These are phyloP conservation scores for Torymus aiolomorphi DNA, from an alignment of 2,888 invertebrate genomes.

Conservation along the genomic window DNA sequence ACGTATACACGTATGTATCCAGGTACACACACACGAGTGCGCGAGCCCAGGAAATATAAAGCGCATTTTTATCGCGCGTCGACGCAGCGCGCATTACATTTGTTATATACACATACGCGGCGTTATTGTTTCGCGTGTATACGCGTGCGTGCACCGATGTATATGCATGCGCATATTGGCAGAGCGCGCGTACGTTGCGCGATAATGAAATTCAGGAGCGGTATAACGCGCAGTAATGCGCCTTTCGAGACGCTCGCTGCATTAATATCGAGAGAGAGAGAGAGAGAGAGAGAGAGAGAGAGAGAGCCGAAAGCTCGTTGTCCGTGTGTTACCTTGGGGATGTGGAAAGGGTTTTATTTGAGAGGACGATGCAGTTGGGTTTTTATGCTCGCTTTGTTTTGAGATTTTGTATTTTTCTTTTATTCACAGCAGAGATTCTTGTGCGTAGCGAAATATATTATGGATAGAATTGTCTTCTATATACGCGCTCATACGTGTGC, in stretches of 20 bases:
- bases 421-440: too few relatives aligned
- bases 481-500: too few relatives aligned
- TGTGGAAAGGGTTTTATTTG: too few relatives aligned
- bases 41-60: conserved; percentile 30
- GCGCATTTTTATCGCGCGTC: conserved; percentile 21
- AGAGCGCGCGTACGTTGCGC: conserved; percentile 19
- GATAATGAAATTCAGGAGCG: conserved; percentile 68
- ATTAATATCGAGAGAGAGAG: conserved; percentile 7
- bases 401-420: too few relatives aligned
- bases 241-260: conserved; percentile 31
- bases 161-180: conserved; percentile 9
- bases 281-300: not conserved
- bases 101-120: conserved; percentile 1
- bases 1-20: not conserved
- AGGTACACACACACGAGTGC: too few relatives aligned
- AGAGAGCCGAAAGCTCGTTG: too few relatives aligned
- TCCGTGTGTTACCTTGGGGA: too few relatives aligned
- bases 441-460: too few relatives aligned
- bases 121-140: conserved; percentile 38
- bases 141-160: not conserved
- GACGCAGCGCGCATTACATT: not conserved
- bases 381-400: too few relatives aligned
- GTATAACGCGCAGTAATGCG: conserved; percentile 43
- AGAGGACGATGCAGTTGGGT: too few relatives aligned
- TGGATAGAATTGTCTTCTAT: too few relatives aligned